These are phyloP conservation scores for Tenualosa ilisha DNA, from an alignment of 2,797 vertebrate species.

Conservation along the genomic window DNA sequence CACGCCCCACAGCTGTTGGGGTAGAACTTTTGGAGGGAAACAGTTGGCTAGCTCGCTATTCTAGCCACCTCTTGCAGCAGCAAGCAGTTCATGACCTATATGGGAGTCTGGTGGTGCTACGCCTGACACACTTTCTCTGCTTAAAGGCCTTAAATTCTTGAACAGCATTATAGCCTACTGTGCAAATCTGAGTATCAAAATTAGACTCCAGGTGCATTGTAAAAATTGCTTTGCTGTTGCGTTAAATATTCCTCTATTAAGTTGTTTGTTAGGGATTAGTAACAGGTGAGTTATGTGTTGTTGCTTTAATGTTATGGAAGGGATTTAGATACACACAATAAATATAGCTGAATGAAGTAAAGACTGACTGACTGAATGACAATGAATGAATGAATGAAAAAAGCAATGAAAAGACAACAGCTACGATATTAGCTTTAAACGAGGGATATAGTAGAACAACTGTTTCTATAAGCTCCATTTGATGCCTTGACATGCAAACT, in stretches of 20 bases:
- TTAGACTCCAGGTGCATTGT: too few relatives aligned
- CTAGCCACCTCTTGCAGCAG: too few relatives aligned
- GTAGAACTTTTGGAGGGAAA: slow-evolving; percentile 57
- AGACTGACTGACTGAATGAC: too few relatives aligned
- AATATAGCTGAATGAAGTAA: neutral
- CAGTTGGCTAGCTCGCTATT: slow-evolving; percentile 51
- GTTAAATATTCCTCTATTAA: too few relatives aligned
- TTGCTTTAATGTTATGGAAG: neutral
- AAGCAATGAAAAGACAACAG: too few relatives aligned
- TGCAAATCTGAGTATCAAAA: neutral
- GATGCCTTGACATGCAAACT: neutral
- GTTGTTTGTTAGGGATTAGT: too few relatives aligned
- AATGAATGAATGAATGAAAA: too few relatives aligned
- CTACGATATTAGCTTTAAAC: neutral
- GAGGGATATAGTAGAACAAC: neutral
- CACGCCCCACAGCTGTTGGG: slow-evolving; percentile 65
- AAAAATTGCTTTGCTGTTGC: too few relatives aligned
- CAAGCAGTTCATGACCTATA: neutral
- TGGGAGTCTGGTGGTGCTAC: neutral
- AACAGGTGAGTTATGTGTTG: too few relatives aligned
- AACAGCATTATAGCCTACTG: neutral
- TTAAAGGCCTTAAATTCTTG: neutral
- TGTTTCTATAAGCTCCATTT: neutral
- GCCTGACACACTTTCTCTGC: neutral
- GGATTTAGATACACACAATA: neutral